Conservation (phyloP, 1,140 invertebrate species). For the Oreohelix idahoensis region DNA sequence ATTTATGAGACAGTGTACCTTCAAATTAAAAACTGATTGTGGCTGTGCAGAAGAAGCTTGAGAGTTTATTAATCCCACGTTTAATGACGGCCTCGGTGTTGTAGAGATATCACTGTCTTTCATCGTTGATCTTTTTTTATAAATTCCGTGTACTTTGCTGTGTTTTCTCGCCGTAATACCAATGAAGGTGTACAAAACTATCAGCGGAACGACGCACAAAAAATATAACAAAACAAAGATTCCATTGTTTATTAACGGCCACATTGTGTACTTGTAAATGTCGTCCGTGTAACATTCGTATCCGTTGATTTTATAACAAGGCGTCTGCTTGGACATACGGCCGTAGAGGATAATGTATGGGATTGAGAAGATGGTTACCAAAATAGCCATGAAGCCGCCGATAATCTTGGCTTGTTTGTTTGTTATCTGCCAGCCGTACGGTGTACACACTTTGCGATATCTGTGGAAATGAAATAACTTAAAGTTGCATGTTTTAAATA, state of each 20-base stretch:
- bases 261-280: background rate
- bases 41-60: background rate
- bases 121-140: background rate
- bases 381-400: background rate
- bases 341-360: slow-evolving; percentile 12
- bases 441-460: slow-evolving; percentile 17
- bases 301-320: background rate
- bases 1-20: background rate
- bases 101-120: too few relatives aligned
- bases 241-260: slow-evolving; percentile 9
- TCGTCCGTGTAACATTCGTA: slow-evolving; percentile 19
- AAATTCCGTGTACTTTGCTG: background rate
- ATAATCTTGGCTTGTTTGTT: background rate
- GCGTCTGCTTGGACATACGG: background rate
- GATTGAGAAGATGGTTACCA: background rate
- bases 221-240: slow-evolving; percentile 18
- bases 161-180: background rate
- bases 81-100: too few relatives aligned
- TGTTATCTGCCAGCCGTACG: background rate
- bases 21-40: background rate
- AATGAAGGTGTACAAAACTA: slow-evolving; percentile 7
- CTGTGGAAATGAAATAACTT: slow-evolving; percentile 1
- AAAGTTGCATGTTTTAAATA: too few relatives aligned
- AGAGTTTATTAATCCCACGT: background rate
- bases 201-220: background rate